Percentiles rank a stretch among this genome's conserved stretches.
phyloP scores from a whole-genome alignment of 2,113 vertebrate species.

The Oophaga pumilio region DNA sequence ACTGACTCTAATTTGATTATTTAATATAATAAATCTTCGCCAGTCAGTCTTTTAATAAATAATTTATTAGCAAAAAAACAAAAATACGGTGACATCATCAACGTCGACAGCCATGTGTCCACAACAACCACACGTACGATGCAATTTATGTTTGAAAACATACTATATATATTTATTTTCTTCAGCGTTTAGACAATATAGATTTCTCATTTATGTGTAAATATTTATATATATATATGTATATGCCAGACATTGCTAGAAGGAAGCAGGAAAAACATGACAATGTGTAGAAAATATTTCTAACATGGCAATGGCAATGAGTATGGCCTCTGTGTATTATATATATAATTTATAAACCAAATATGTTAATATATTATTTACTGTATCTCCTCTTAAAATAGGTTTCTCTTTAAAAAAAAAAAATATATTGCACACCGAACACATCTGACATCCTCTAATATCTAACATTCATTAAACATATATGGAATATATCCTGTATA shows the following conservation, averaged over 20 bases:
- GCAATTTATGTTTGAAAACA: conserved; percentile 15
- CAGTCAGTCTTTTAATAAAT: neutral
- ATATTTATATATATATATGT: conserved; percentile 19
- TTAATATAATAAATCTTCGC: neutral
- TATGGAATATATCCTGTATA: neutral
- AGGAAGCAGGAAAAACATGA: conserved; percentile 10
- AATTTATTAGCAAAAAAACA: conserved; percentile 18
- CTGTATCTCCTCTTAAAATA: conserved; percentile 18
- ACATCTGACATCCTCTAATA: neutral
- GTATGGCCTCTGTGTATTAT: conserved; percentile 56
- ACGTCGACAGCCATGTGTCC: neutral
- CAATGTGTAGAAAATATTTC: conserved; percentile 39
- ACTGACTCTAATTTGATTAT: neutral
- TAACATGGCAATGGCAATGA: conserved; percentile 30
- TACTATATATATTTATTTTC: conserved; percentile 53
- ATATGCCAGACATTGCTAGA: conserved; percentile 25
- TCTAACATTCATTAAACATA: neutral
- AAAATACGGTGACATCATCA: conserved; percentile 15
- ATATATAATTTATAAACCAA: conserved; percentile 39
- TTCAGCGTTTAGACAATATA: conserved; percentile 48
- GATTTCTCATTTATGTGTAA: conserved; percentile 35
- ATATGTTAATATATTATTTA: conserved; percentile 1
- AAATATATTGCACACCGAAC: conserved; percentile 23
- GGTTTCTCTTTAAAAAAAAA: conserved; percentile 9
- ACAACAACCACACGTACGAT: neutral